These are phyloP conservation scores for Tamandua tetradactyla DNA, from an alignment of 2,797 vertebrate species.

Conservation along the genomic window DNA sequence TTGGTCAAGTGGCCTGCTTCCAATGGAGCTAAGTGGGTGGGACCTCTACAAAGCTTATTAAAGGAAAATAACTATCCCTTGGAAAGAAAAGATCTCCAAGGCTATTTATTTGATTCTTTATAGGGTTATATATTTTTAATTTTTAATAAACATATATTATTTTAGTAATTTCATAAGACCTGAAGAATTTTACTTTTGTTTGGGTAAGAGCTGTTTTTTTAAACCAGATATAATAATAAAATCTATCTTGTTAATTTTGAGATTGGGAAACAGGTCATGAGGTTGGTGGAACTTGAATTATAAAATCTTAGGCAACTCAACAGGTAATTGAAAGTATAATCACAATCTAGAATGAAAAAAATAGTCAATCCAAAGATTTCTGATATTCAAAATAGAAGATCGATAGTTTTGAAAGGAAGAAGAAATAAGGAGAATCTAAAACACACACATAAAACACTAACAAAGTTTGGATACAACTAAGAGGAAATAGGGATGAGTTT, in stretches of 20 bases:
- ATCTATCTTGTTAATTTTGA: background rate
- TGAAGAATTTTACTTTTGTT: background rate
- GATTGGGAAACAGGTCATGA: background rate
- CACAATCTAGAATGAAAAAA: background rate
- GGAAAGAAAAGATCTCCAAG: background rate
- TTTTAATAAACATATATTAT: background rate
- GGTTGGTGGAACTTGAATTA: background rate
- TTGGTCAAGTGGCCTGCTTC: background rate
- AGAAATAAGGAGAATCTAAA: background rate
- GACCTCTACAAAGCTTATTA: background rate
- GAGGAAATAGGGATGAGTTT: background rate
- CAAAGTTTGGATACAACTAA: background rate
- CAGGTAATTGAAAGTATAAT: background rate
- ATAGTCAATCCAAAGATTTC: background rate
- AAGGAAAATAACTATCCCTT: too few relatives aligned
- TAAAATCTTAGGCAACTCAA: background rate
- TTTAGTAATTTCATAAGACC: constrained; percentile 7
- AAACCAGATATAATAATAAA: background rate
- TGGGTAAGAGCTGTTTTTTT: background rate
- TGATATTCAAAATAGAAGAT: background rate
- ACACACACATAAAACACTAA: background rate
- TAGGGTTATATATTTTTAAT: background rate
- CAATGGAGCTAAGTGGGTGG: background rate
- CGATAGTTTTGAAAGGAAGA: background rate
- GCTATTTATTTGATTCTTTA: background rate